Evolutionary conservation across 2,888 invertebrate species (phyloP), one percentile per base, ranked within the genome.

Genomic region (Platycheirus rosarum): DNA sequence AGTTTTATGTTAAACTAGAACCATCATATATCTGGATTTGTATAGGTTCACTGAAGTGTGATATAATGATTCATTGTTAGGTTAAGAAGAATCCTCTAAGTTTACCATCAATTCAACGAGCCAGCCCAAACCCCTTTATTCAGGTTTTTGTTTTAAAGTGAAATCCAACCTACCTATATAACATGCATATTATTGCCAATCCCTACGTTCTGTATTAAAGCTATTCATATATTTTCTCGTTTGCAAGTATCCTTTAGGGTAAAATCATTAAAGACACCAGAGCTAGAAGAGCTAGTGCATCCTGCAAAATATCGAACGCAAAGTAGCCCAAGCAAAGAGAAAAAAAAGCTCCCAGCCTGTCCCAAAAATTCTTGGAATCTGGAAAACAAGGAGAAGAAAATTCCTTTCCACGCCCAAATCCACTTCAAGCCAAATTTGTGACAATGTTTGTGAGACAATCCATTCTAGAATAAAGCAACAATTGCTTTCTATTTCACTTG

Each of bases 391-490:
- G 70, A 49, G 80, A 82, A 46, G 1, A 5, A 32, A 62, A 71
- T 76, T 82, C 76, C 71, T 82, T 82, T 82, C 80, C 80, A 82
- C 76, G 80, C 80, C 80, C 80, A 80, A 76, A 70, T 55, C 60
- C 55, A 32, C 32, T 8, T 48, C 23, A 11, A 8, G 0, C 4
- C 5, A 13, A 8, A 23, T 16, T n/a, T n/a, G 20, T 70, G 49
- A 74, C 20, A 65, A 70, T 65, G 18, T 57, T 68, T 48, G 68
- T 65, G 62, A 69, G 44, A 48, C 18, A 51, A n/a, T 23, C 32
- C 29, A 26, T 26, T 40, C 55, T 42, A 49, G 79, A 46, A 65
- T 62, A 70, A 70, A 82, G 80, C 80, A 82, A 82, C 80, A 82
- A 82, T 76, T 82, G 80, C 80, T 82, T 82, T 77, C 65, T 63